Conservation (phyloP, 2,113 vertebrate species). For the Chitala chitala region DNA sequence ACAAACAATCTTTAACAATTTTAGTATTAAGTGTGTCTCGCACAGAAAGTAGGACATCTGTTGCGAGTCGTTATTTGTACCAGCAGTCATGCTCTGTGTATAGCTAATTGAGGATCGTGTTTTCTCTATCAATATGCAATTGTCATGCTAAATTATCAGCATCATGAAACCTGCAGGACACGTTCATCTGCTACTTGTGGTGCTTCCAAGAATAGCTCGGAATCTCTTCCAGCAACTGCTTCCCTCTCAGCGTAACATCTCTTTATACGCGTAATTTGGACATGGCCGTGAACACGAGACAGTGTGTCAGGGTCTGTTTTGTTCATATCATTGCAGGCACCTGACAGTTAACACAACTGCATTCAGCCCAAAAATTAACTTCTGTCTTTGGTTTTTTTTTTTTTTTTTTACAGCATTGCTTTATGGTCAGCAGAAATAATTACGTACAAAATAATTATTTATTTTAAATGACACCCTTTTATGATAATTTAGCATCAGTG, state of each 20-base stretch:
- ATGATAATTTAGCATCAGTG: background rate
- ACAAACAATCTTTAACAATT: too few relatives aligned
- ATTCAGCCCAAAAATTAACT: conserved; percentile 50
- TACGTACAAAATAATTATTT: conserved; percentile 9
- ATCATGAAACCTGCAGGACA: too few relatives aligned
- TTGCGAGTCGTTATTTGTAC: too few relatives aligned
- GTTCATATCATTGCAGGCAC: too few relatives aligned
- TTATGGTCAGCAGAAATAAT: conserved; percentile 6
- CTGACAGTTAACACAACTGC: conserved; percentile 36
- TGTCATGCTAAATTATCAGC: too few relatives aligned
- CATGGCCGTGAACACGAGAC: conserved; percentile 38
- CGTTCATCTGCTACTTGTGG: too few relatives aligned
- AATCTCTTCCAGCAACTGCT: conserved; percentile 9
- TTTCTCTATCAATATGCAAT: too few relatives aligned
- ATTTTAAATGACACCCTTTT: background rate
- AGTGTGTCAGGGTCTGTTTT: too few relatives aligned
- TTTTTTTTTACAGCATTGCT: conserved; percentile 51
- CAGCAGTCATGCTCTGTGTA: too few relatives aligned
- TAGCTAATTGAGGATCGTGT: too few relatives aligned
- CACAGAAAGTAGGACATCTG: too few relatives aligned
- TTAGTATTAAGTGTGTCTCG: too few relatives aligned
- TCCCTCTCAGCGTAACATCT: conserved; percentile 21
- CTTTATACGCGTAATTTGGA: conserved; percentile 11
- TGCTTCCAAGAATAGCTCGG: conserved; percentile 20
- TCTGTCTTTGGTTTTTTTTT: conserved; percentile 40